Conservation (phyloP, 2,888 invertebrate species). For the Brachypalpus laphriformis region DNA sequence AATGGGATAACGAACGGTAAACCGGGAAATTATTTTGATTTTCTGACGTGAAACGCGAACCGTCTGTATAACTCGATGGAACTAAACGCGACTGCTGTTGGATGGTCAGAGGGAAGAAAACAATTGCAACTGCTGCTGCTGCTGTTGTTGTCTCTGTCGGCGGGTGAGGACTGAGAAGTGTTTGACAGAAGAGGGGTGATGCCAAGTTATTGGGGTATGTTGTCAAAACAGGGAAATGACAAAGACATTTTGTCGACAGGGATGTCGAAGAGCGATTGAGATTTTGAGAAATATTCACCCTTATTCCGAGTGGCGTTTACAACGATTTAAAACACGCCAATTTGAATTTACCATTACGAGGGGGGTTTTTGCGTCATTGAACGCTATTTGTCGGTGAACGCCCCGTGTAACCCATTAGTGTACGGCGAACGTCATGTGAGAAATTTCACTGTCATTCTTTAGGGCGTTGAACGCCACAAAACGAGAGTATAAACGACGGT, state of each 20-base stretch:
- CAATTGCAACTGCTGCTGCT: conserved; percentile 15
- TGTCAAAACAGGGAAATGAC: not conserved
- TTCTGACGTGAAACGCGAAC: conserved; percentile 50
- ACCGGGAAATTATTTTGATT: conserved; percentile 25
- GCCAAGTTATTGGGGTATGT: not conserved
- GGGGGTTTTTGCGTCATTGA: no score
- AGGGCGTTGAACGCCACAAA: no score
- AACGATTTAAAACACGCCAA: no score
- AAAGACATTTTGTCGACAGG: not conserved
- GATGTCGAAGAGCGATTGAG: no score
- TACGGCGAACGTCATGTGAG: no score
- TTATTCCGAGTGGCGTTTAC: no score
- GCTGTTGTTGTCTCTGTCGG: conserved; percentile 55
- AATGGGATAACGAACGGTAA: conserved; percentile 32
- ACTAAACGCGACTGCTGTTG: conserved; percentile 59
- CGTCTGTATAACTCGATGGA: conserved; percentile 47
- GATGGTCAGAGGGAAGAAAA: not conserved
- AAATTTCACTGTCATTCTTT: no score
- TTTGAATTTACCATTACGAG: no score
- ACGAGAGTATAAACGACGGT: no score
- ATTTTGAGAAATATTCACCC: no score
- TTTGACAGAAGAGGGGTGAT: conserved; percentile 49
- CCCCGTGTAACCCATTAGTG: no score
- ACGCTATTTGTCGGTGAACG: no score
- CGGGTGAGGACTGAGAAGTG: not conserved